Base-by-base conservation (phyloP, 2,797 vertebrate species). In the Sebastes trivittatus region DNA sequence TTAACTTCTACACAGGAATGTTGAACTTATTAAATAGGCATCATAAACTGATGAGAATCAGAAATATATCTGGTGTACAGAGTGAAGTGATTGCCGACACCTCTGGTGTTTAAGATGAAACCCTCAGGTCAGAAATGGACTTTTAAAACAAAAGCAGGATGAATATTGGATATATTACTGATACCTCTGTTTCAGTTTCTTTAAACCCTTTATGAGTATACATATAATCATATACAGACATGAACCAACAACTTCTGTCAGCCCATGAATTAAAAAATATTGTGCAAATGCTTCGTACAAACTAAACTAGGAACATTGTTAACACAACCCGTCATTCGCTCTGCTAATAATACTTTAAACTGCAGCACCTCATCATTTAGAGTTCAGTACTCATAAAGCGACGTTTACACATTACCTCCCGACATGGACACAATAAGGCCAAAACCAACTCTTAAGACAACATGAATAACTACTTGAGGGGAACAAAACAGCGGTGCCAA, bases 281-380 rank as follows among this genome's bases (percentile, higher is more conserved):
- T 90, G 91, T 91, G 89, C 89, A 91, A 93, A 90, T 81, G 74
- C 38, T 59, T 88, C 59, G 29, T 65, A 89, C 32, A 72, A 83
- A 87, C 55, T 52, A 55, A 68, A 54, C 54, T 65, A 64, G 23
- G 13, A 81, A 55, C 77, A 46, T 20, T 20, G 29, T 75, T 72
- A 63, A 72, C 77, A 54, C 54, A 42, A 77, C 60, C 62, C 1
- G 13, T 77, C 83, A 11, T 49, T 71, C 38, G 8, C 11, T 52
- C 54, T 29, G 82, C 46, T 7, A 58, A 62, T 82, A 6, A 36
- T 27, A 83, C 34, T 13, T 36, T 34, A 73, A 68, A 80, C 78
- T 81, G 76, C 64, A 88, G 84, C 80, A 88, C 82, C 27, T 82
- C 23, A 25, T 36, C 38, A 3, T 72, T 78, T 61, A 62, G 77